Evolutionary conservation across 2,113 vertebrate genomes (phyloP), one percentile per base, ranked within the genome.

Genomic region (Anhinga rufa): DNA sequence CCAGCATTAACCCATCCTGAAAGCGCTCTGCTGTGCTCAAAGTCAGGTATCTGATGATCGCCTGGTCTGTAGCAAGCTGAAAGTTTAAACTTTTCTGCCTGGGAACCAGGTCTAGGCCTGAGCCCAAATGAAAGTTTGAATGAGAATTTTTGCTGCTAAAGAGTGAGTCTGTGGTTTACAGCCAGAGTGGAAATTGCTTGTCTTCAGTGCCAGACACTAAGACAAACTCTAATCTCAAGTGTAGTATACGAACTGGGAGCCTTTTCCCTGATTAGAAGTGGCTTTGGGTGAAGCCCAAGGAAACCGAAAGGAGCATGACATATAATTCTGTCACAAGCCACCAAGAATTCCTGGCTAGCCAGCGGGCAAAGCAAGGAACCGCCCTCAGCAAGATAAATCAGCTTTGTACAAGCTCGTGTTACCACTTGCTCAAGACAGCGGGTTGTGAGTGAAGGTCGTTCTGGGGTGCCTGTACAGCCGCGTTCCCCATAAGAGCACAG

Each of bases 271-370:
- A 32, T 82, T 38, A n/a, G 17, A 86, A 82, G 44, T 52, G 57
- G 70, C 78, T 93, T 88, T 82, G 78, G 62, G 64, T 57, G 71
- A 95, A 92, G 81, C 66, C 54, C 2, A 8, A 69, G 83, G 75
- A 92, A 92, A 86, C 32, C 12, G 0, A 66, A 87, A 40, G 49
- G 29, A 66, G 42, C 1, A 0, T 49, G 79, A 40, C 40, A 25
- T 44, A 48, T 58, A 79, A 96, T 76, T 93, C 87, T 80, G 58
- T 92, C 91, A 22, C 86, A 92, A 76, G 77, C 66, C 82, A 82
- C 91, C 89, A 82, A 61, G 86, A 93, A 85, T 66, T 61, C 91
- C 91, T 88, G 83, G 70, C 91, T 91, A 51, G 76, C 72, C 86
- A 76, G 65, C 0, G 1, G 60, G 78, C 83, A 86, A 75, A 62